Evolutionary conservation across 2,797 vertebrate genomes (phyloP), one percentile per base, ranked within the genome.

Genomic region (Micropoecilia bifurca): DNA sequence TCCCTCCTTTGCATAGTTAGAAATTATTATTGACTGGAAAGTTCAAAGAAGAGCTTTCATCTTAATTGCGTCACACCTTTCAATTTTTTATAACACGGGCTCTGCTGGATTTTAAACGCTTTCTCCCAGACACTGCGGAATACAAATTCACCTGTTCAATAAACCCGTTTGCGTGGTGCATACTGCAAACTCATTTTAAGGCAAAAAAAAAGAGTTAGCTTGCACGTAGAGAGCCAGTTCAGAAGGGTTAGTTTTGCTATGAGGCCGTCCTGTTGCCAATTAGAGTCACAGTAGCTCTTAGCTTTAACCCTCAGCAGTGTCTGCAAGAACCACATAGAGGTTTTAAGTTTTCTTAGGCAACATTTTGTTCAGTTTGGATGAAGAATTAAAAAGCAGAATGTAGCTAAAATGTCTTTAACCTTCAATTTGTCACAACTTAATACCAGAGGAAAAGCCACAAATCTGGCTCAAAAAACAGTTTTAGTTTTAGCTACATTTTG

Each of bases 11-110:
- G 9, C 71, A 73, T 33, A 50, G 71, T 50, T 47, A 50, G 30
- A 73, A 73, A 48, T 73, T 48, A 50, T 50, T 73, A 48, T 48
- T 33, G 47, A 73, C 71, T 73, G 8, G 46, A 22, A 7, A 73
- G 71, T 73, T 73, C 28, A 50, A 73, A 50, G 45, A 73, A 47
- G 45, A 73, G 28, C 47, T 48, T 73, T 73, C 46, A 73, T 73
- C 45, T 73, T 33, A 73, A 48, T 73, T 69, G 66, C 66, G 66
- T 69, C 66, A 69, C 66, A 69, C 66, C 39, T 69, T 69, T 69
- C 66, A 69, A 69, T 69, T 69, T 69, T 73, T 20, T 50, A 73
- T 73, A 20, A 14, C 28, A 12, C 47, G 2, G 20, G 3, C 47
- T 25, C 30, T 14, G 47, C 30, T 36, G 71, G 48, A 73, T 73